Percentiles rank a stretch among this genome's conserved stretches.
Conservation (phyloP, 2,888 invertebrate genomes). For the Acleris cristana region DNA sequence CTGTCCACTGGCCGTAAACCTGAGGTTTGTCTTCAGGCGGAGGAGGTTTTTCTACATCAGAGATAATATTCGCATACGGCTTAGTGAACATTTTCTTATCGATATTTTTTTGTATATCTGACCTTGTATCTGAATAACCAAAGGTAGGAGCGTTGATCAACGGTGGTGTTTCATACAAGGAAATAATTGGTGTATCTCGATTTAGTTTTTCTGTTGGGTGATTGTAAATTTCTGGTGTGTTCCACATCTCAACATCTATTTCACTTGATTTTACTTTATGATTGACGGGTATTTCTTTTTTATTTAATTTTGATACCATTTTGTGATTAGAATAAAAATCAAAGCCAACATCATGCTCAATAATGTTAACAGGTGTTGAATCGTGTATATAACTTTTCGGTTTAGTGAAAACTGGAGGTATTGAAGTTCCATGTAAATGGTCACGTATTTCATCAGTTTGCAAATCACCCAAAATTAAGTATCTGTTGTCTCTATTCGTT, state of each 20-base stretch:
- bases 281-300: conserved; percentile 49
- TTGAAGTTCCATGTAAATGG: conserved; percentile 52
- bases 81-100: conserved; percentile 26
- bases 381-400: conserved; percentile 53
- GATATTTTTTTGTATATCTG: conserved; percentile 40
- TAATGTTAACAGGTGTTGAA: conserved; percentile 52
- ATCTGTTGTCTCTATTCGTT: conserved; percentile 49
- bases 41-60: conserved; percentile 64
- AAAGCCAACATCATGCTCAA: conserved; percentile 56
- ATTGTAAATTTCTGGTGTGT: conserved; percentile 41
- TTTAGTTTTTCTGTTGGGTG: conserved; percentile 44
- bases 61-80: conserved; percentile 45
- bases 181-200: conserved; percentile 49
- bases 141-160: conserved; percentile 44
- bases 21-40: conserved; percentile 54
- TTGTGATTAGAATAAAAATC: conserved; percentile 42
- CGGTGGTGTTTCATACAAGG: conserved; percentile 68
- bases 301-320: conserved; percentile 41
- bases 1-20: conserved; percentile 71
- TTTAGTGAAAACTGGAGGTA: conserved; percentile 41
- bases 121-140: conserved; percentile 45
- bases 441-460: conserved; percentile 58
- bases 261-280: conserved; percentile 40
- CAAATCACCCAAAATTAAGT: conserved; percentile 64
- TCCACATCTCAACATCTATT: conserved; percentile 55